phyloP scores from a whole-genome alignment of 2,888 invertebrate species.

The Cosmopolites sordidus region DNA sequence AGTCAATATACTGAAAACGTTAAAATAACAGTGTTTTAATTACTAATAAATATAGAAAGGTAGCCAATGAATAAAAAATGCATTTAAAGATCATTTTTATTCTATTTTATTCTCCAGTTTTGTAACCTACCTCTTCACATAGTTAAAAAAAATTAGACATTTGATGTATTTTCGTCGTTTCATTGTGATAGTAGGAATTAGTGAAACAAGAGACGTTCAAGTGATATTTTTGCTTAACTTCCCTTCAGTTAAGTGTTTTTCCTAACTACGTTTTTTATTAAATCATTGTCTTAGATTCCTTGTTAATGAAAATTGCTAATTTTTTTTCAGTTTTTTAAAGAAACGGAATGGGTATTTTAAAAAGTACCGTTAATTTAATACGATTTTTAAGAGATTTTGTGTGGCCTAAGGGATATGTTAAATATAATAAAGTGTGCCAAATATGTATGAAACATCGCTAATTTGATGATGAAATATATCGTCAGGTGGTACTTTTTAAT shows the following conservation, averaged over 20 bases:
- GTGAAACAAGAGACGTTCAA: conserved; percentile 22
- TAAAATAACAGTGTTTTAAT: no score
- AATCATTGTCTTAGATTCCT: no score
- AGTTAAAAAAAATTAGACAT: conserved; percentile 19
- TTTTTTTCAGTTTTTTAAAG: no score
- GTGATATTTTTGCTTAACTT: conserved; percentile 24
- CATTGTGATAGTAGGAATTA: conserved; percentile 42
- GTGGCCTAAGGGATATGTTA: neutral
- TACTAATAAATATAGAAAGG: no score
- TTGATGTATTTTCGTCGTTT: conserved; percentile 40
- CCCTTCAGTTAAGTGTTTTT: neutral
- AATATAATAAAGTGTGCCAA: neutral
- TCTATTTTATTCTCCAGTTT: conserved; percentile 1
- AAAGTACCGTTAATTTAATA: neutral
- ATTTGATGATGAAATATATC: no score
- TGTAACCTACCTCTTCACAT: conserved; percentile 4
- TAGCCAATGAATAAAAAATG: neutral
- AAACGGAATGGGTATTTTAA: neutral
- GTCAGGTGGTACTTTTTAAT: no score
- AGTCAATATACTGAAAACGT: no score
- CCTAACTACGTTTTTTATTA: no score
- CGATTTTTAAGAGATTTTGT: neutral
- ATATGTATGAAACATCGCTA: no score
- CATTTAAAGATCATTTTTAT: conserved; percentile 2
- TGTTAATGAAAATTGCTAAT: no score